phyloP scores from a whole-genome alignment of 2,113 vertebrate species.

The Chunga burmeisteri region DNA sequence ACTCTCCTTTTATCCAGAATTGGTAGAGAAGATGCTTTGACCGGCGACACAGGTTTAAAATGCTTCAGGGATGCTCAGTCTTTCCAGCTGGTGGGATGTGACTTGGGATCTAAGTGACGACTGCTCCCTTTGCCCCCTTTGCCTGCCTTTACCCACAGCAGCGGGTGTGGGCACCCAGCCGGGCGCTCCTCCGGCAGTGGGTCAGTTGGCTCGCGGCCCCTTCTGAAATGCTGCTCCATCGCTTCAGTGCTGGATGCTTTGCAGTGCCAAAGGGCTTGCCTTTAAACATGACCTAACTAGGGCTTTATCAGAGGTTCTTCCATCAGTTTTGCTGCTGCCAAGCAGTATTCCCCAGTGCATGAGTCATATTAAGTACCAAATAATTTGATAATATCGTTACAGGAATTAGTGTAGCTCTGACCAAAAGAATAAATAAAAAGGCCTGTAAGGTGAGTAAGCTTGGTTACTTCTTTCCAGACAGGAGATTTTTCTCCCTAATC shows the following conservation, averaged over 20 bases:
- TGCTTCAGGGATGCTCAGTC: neutral
- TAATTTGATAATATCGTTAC: neutral
- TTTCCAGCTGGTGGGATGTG: neutral
- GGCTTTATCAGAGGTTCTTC: neutral
- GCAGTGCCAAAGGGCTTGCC: neutral
- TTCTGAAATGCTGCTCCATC: neutral
- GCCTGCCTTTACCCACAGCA: neutral
- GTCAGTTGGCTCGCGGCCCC: neutral
- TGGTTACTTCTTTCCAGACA: neutral
- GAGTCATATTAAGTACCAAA: neutral
- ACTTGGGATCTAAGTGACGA: neutral
- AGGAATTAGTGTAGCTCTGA: neutral
- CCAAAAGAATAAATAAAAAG: neutral
- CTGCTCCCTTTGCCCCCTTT: neutral
- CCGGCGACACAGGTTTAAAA: neutral
- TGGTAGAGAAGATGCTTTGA: neutral
- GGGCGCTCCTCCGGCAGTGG: neutral
- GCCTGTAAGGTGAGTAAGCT: neutral
- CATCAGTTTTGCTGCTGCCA: neutral
- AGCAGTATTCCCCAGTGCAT: neutral
- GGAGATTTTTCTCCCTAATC: neutral
- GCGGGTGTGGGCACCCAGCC: rapidly evolving
- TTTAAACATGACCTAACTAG: neutral
- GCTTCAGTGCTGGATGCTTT: neutral
- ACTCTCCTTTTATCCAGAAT: neutral